A percentile compares a stretch with the other conserved stretches of the same genome.
Evolutionary conservation across 2,888 invertebrate species (phyloP).

Genomic region (Synergus gifuensis): DNA sequence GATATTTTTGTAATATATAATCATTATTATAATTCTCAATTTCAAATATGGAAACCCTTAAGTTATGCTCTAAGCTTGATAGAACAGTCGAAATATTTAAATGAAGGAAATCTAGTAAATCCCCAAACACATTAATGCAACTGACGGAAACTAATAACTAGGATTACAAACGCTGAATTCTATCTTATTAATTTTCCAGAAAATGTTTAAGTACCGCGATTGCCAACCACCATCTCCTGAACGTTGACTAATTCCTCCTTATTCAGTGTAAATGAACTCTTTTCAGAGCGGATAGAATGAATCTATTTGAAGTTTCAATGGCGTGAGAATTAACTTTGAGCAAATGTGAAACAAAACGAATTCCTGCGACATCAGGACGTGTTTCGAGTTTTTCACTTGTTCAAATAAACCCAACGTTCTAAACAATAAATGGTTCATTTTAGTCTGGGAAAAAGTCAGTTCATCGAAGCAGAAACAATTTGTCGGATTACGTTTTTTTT

Average conservation of each 20-base stretch:
- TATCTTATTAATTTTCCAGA: neutral
- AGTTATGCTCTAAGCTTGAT: neutral
- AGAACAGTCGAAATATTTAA: neutral
- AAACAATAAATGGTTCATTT: slow-evolving; percentile 14
- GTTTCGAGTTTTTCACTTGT: slow-evolving; percentile 21
- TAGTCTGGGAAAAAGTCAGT: slow-evolving; percentile 13
- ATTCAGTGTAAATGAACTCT: slow-evolving; percentile 10
- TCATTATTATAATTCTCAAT: neutral
- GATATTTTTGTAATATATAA: too few species aligned
- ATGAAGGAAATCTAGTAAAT: neutral
- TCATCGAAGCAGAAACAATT: slow-evolving; percentile 30
- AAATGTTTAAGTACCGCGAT: neutral
- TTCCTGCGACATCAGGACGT: neutral
- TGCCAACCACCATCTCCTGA: neutral
- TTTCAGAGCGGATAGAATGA: slow-evolving; percentile 17
- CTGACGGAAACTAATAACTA: neutral
- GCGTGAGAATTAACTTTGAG: slow-evolving; percentile 17
- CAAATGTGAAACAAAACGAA: neutral
- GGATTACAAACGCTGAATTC: neutral
- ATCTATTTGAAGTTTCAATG: slow-evolving; percentile 7
- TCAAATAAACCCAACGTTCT: neutral
- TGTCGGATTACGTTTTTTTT: slow-evolving; percentile 26
- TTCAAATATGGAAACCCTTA: neutral
- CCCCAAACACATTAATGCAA: neutral
- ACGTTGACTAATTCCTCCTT: neutral